These are phyloP conservation scores for Muricea muricata DNA, from an alignment of 92 coral and sea anemone species.

Conservation along the genomic window DNA sequence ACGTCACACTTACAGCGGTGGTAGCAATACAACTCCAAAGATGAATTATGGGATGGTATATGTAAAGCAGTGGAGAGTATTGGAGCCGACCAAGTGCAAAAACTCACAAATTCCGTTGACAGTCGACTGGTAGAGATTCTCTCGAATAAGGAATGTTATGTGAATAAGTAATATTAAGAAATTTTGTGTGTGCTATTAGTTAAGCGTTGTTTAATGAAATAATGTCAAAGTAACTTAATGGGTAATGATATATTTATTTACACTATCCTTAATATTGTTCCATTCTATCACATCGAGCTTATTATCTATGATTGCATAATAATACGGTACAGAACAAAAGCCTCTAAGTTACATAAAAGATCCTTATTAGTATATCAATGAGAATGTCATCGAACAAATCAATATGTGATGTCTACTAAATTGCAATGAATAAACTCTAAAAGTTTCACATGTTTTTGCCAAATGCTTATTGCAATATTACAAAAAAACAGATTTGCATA, in stretches of 20 bases:
- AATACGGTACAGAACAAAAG: neutral
- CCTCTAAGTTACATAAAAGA: neutral
- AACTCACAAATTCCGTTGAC: neutral
- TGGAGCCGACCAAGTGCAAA: neutral
- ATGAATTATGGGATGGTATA: neutral
- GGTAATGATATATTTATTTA: neutral
- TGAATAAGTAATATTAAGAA: neutral
- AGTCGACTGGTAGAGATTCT: neutral
- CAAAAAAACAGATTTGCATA: neutral
- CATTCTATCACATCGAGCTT: neutral
- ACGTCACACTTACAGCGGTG: neutral
- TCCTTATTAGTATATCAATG: neutral
- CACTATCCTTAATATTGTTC: neutral
- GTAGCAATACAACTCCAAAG: neutral
- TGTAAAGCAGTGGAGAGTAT: too few relatives aligned
- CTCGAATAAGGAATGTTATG: neutral
- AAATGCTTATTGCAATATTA: neutral
- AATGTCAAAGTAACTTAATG: neutral
- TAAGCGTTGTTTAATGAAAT: neutral
- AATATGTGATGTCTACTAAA: neutral
- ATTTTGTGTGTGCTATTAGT: neutral
- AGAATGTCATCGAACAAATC: neutral
- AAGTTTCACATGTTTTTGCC: neutral
- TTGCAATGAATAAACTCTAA: neutral
- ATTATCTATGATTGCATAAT: conserved; percentile 1